These are phyloP conservation scores for Cheilosia vulpina DNA, from an alignment of 2,888 invertebrate species.

Conservation along the genomic window DNA sequence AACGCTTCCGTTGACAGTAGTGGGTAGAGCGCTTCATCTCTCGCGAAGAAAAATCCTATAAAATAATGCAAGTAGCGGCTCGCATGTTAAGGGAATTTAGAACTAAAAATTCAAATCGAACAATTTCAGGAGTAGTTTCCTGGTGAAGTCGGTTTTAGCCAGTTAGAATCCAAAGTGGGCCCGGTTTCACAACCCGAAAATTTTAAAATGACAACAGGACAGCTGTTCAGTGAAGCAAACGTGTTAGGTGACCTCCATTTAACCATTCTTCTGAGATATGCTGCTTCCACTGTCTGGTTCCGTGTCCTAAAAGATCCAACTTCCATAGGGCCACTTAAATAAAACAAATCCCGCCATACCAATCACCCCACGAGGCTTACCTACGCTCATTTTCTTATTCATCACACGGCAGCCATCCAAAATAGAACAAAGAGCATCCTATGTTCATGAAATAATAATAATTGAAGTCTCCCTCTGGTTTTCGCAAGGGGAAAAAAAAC, in stretches of 20 bases:
- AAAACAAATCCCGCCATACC: neutral
- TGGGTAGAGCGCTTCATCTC: too few species aligned
- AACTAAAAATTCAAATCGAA: too few species aligned
- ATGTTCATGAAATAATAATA: slow-evolving; percentile 20
- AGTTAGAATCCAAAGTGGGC: too few species aligned
- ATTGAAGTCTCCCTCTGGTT: neutral
- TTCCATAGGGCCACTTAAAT: neutral
- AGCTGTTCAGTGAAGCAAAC: too few species aligned
- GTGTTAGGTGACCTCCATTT: neutral
- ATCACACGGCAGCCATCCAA: slow-evolving; percentile 27
- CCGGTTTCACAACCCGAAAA: too few species aligned
- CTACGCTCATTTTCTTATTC: slow-evolving; percentile 6
- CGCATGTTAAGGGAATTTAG: too few species aligned
- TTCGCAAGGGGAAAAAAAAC: neutral
- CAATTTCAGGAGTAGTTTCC: too few species aligned
- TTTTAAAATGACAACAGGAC: too few species aligned
- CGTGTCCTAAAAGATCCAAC: neutral
- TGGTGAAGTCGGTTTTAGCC: too few species aligned
- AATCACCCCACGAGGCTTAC: neutral
- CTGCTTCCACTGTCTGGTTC: neutral
- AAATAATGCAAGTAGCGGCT: too few species aligned
- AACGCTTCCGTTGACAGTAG: too few species aligned
- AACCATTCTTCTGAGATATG: neutral
- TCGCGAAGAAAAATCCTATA: too few species aligned
- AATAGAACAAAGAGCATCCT: slow-evolving; percentile 1